Evolutionary conservation across 2,797 vertebrate species (phyloP), one percentile per base, ranked within the genome.

Genomic region (Catamblyrhynchus diadema): DNA sequence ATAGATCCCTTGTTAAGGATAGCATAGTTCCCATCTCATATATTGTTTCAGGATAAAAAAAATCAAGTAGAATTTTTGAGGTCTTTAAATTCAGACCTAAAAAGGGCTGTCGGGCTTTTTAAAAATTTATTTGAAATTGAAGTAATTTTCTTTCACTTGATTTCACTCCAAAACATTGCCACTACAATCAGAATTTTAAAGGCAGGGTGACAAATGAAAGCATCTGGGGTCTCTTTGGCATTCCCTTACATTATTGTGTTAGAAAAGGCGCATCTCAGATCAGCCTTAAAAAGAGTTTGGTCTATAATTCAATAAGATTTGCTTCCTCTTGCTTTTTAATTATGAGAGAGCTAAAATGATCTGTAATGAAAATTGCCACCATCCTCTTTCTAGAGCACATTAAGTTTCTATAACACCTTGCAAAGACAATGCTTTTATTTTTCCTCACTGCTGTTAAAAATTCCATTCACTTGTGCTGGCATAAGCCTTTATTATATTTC

Each of bases 401-500:
- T 77, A 75, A 69, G 21, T 81, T 86, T 89, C 56, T 91, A 1
- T 41, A 87, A 72, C 60, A 73, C 78, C 71, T 95, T 80, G n/a
- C n/a, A 67, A 22, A 57, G 53, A 47, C 51, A 85, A 42, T 18
- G 25, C 9, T 79, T 44, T 75, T 86, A 82, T 77, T 95, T 88
- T 85, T 18, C 64, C 53, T 25, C 0, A 1, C 24, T 77, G 35
- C 65, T 78, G 27, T 71, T 95, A 56, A 91, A 83, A 89, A 69
- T 42, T 89, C 53, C 33, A 83, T 95, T 96, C 79, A 93, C 66
- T 74, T 86, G 56, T 17, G 7, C 33, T 85, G 87, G 15, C 47
- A 54, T 60, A 85, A 90, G 14, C 53, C 57, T 94, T 92, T 92
- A 82, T 90, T 96, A 70, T 80, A 73, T 85, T 92, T 94, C 42